Percentiles rank a stretch among this genome's conserved stretches.
Conservation (phyloP, 2,797 vertebrate species). For the Ctenosaura bakeri region DNA sequence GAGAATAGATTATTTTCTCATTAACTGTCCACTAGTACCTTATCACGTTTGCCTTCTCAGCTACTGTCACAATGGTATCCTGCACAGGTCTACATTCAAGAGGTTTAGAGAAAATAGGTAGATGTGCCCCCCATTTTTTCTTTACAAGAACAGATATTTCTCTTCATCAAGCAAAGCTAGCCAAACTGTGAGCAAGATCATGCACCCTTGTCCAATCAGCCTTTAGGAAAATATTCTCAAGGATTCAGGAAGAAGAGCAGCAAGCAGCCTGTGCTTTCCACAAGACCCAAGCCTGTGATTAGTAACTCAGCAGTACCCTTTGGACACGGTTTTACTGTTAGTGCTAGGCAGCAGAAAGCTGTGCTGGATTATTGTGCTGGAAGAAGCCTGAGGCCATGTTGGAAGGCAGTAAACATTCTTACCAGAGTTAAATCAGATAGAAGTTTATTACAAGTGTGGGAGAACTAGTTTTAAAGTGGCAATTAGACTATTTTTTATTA, state of each 20-base stretch:
- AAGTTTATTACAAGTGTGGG: slow-evolving; percentile 17
- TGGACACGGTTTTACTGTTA: slow-evolving; percentile 60
- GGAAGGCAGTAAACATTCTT: slow-evolving; percentile 75
- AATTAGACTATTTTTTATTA: slow-evolving; percentile 20
- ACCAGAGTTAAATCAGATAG: slow-evolving; percentile 34
- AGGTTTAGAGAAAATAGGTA: neutral
- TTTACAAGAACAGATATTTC: neutral
- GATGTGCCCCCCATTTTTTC: neutral
- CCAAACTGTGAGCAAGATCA: slow-evolving; percentile 31
- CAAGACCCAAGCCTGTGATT: slow-evolving; percentile 50
- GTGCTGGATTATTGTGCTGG: slow-evolving; percentile 41
- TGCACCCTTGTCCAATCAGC: slow-evolving; percentile 47
- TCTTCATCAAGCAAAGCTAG: slow-evolving; percentile 31
- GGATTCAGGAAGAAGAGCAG: slow-evolving; percentile 12
- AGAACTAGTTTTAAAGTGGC: slow-evolving; percentile 18
- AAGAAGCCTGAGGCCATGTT: slow-evolving; percentile 76
- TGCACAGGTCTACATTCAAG: slow-evolving; percentile 3
- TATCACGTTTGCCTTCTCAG: neutral
- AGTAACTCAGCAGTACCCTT: slow-evolving; percentile 56
- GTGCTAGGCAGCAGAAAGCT: slow-evolving; percentile 60
- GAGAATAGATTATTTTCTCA: neutral
- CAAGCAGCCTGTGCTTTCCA: slow-evolving; percentile 40
- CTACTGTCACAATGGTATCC: neutral
- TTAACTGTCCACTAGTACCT: slow-evolving; percentile 16
- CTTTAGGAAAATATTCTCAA: slow-evolving; percentile 18